Evolutionary conservation across 2,113 vertebrate species (phyloP).

Genomic region (Oophaga pumilio): DNA sequence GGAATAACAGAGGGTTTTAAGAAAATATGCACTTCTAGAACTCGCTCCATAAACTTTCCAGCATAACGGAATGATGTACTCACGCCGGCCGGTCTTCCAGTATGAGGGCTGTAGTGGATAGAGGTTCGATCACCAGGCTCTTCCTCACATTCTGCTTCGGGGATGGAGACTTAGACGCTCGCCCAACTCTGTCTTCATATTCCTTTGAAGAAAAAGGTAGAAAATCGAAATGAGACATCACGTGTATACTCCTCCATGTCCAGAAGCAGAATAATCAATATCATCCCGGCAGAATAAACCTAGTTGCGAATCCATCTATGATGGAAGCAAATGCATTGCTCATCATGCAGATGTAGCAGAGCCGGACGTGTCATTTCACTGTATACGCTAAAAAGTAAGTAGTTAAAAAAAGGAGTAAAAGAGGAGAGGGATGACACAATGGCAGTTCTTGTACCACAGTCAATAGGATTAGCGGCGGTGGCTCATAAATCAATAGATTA

Average conservation of each 20-base stretch:
- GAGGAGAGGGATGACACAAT: background rate
- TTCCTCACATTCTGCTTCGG: slow-evolving; percentile 90
- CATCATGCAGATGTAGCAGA: slow-evolving; percentile 1
- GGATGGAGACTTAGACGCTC: slow-evolving; percentile 79
- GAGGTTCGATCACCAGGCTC: slow-evolving; percentile 91
- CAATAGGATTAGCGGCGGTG: background rate
- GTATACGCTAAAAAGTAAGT: no score
- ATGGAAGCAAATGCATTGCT: background rate
- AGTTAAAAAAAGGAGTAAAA: no score
- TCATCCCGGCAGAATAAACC: background rate
- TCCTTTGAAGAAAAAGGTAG: slow-evolving; percentile 74
- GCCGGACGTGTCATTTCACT: background rate
- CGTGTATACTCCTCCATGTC: background rate
- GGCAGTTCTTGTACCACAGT: background rate
- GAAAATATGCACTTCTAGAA: no score
- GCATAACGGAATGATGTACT: slow-evolving; percentile 63
- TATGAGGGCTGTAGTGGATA: slow-evolving; percentile 96
- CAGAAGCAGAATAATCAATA: background rate
- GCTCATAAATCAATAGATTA: slow-evolving; percentile 8
- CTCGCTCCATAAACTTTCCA: no score
- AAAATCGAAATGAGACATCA: background rate
- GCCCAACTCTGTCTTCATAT: slow-evolving; percentile 91
- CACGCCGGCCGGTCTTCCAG: slow-evolving; percentile 93
- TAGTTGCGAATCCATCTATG: no score
- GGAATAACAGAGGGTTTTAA: background rate